These are phyloP conservation scores for Microtus pennsylvanicus DNA, from an alignment of 2,113 vertebrate genomes.

Conservation along the genomic window DNA sequence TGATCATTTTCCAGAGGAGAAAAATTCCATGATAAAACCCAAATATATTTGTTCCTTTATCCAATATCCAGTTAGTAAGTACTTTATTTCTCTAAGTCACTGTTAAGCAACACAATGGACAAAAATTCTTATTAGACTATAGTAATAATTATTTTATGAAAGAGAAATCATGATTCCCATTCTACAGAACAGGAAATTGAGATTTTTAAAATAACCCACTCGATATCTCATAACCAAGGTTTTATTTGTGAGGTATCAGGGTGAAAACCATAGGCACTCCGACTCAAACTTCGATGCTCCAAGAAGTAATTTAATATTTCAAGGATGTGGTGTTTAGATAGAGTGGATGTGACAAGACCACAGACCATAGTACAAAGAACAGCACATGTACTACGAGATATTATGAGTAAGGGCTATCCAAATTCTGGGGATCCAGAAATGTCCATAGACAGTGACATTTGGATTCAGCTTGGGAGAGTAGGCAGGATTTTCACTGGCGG, in stretches of 20 bases:
- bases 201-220: not conserved
- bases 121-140: not conserved
- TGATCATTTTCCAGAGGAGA: not conserved
- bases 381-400: not conserved
- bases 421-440: not conserved
- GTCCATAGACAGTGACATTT: not conserved
- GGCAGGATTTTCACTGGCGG: not conserved
- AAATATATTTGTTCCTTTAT: conserved; percentile 2
- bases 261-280: not conserved
- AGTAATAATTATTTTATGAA: not conserved
- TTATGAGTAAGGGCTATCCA: not conserved
- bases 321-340: not conserved
- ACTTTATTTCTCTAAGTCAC: not conserved
- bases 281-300: not conserved
- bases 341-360: not conserved
- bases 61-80: not conserved
- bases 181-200: conserved; percentile 32
- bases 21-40: not conserved
- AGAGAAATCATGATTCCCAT: not conserved
- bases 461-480: not conserved
- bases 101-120: not conserved
- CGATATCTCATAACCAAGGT: not conserved
- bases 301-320: conserved; percentile 24
- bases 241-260: not conserved
- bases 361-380: not conserved